Conservation (phyloP, 2,113 vertebrate genomes). For the Orthonyx spaldingii region DNA sequence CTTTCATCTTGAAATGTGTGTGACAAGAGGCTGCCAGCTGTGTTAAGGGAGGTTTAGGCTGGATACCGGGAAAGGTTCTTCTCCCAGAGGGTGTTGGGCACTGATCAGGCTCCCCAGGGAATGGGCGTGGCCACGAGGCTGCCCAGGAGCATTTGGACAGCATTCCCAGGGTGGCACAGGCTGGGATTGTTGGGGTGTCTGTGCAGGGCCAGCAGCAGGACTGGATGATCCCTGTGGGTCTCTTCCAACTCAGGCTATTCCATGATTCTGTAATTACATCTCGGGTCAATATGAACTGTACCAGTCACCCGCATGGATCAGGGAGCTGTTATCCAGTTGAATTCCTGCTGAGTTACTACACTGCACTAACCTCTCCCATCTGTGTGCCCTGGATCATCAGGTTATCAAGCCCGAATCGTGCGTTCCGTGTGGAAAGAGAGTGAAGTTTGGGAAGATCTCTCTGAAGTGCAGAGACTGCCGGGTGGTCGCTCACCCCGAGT, state of each 20-base stretch:
- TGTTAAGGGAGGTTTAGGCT: background rate
- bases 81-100: accelerated
- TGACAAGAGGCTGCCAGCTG: background rate
- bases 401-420: slow-evolving; percentile 97
- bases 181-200: background rate
- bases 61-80: background rate
- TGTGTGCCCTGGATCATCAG: slow-evolving; percentile 45
- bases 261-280: accelerated
- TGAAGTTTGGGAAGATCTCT: slow-evolving; percentile 95
- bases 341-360: background rate
- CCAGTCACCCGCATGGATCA: background rate
- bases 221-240: background rate
- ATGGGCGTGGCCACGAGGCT: accelerated
- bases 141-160: accelerated
- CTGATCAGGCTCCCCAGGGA: background rate
- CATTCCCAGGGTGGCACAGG: accelerated
- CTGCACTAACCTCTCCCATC: background rate
- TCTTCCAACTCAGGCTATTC: background rate
- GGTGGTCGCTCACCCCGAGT: slow-evolving; percentile 89
- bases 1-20: background rate
- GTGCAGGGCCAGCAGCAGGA: background rate
- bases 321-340: accelerated
- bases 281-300: background rate
- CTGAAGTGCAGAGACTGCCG: slow-evolving; percentile 93
- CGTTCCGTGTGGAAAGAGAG: slow-evolving; percentile 94